phyloP scores from a whole-genome alignment of 2,888 invertebrate species.

The Diplolepis rosae region DNA sequence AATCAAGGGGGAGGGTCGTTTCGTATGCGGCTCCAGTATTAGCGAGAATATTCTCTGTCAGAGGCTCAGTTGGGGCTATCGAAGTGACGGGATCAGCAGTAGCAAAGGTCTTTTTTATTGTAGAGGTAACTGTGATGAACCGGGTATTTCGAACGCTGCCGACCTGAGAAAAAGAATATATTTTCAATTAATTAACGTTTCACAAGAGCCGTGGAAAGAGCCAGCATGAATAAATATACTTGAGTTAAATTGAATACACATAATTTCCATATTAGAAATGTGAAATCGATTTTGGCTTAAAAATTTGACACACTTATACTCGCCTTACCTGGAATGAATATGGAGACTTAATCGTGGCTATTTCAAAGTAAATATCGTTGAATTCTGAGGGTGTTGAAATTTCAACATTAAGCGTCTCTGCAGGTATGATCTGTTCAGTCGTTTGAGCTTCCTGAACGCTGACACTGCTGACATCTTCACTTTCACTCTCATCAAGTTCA shows the following conservation, averaged over 20 bases:
- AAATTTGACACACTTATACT: too few species aligned
- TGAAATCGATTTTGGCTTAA: too few species aligned
- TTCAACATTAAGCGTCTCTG: conserved; percentile 90
- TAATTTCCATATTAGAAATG: too few species aligned
- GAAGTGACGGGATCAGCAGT: conserved; percentile 78
- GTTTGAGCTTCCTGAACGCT: conserved; percentile 63
- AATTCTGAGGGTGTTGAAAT: conserved; percentile 92
- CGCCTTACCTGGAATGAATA: conserved; percentile 92
- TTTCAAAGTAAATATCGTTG: conserved; percentile 89
- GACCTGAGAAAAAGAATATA: conserved; percentile 77
- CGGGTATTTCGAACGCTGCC: conserved; percentile 91
- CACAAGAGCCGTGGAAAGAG: too few species aligned
- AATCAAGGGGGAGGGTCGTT: conserved; percentile 82
- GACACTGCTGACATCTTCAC: conserved; percentile 71
- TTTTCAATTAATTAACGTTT: background rate
- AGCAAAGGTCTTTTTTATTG: conserved; percentile 85
- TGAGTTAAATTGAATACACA: too few species aligned
- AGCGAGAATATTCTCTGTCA: conserved; percentile 91
- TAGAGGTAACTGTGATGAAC: conserved; percentile 90
- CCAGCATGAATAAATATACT: too few species aligned
- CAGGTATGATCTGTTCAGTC: conserved; percentile 75
- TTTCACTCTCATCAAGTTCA: conserved; percentile 84
- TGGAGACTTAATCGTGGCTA: conserved; percentile 92
- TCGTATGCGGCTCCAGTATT: conserved; percentile 84
- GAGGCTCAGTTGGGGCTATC: conserved; percentile 80